Conservation (phyloP, 2,797 vertebrate genomes). For the Onychomys torridus region DNA sequence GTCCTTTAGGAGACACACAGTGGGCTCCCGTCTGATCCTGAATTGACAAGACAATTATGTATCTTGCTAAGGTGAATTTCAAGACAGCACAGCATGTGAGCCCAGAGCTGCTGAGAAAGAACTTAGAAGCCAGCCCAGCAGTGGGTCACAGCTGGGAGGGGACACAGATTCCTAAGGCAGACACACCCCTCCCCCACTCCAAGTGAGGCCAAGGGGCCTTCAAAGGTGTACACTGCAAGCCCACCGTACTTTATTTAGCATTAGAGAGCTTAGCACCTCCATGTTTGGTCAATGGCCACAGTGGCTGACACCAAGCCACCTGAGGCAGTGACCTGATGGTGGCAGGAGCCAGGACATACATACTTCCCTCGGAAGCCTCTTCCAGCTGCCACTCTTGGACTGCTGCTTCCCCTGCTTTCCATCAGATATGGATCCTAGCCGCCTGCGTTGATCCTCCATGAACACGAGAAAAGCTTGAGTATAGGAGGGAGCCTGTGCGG, state of each 20-base stretch:
- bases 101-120: background rate
- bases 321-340: background rate
- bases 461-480: rapidly evolving
- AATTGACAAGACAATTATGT: background rate
- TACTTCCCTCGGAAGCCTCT: rapidly evolving
- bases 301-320: background rate
- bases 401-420: background rate
- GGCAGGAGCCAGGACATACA: background rate
- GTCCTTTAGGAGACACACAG: background rate
- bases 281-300: rapidly evolving
- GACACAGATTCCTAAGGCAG: background rate
- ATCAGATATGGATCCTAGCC: background rate
- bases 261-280: background rate
- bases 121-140: background rate
- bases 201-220: background rate
- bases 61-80: background rate
- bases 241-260: background rate
- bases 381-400: background rate
- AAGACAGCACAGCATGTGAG: too few species aligned
- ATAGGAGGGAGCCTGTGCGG: too few species aligned
- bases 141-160: background rate
- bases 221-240: background rate
- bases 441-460: background rate
- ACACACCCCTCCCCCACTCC: background rate
- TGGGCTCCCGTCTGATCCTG: background rate